A percentile compares a stretch with the other conserved stretches of the same genome.
These are phyloP conservation scores for Manacus vitellinus DNA, from an alignment of 2,113 vertebrate genomes.

Conservation along the genomic window DNA sequence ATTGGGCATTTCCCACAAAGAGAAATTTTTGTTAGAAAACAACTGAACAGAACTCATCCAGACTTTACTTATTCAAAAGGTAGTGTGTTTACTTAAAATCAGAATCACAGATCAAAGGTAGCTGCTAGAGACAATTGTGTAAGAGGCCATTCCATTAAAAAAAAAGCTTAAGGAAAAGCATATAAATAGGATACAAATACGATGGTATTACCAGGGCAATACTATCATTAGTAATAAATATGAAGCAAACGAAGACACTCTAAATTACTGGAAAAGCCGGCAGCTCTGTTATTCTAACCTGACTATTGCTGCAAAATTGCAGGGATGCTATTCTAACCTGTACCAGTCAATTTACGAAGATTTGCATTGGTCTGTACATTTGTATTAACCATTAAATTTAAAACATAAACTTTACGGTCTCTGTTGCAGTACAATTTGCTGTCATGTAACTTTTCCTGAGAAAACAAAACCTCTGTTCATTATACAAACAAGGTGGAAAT, in stretches of 20 bases:
- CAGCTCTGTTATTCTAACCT: not conserved
- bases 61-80: not conserved
- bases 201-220: not conserved
- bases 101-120: not conserved
- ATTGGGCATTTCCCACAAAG: fast-evolving
- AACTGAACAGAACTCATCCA: not conserved
- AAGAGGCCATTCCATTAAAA: not conserved
- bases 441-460: not conserved
- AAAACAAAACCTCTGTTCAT: not conserved
- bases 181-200: not conserved
- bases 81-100: not conserved
- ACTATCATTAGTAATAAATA: not conserved
- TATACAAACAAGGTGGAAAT: not conserved
- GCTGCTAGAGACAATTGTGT: not conserved
- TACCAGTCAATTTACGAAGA: not conserved
- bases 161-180: not conserved
- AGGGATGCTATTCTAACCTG: not conserved
- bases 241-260: not conserved
- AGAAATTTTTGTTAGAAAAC: not conserved
- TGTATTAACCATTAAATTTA: not conserved
- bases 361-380: not conserved
- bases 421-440: not conserved
- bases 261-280: not conserved
- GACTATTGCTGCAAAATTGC: not conserved
- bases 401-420: not conserved